A percentile compares a stretch with the other conserved stretches of the same genome.
Evolutionary conservation across 37 sponge, comb jelly and placozoan genomes (phyloP).

Genomic region (Geodia barretti): DNA sequence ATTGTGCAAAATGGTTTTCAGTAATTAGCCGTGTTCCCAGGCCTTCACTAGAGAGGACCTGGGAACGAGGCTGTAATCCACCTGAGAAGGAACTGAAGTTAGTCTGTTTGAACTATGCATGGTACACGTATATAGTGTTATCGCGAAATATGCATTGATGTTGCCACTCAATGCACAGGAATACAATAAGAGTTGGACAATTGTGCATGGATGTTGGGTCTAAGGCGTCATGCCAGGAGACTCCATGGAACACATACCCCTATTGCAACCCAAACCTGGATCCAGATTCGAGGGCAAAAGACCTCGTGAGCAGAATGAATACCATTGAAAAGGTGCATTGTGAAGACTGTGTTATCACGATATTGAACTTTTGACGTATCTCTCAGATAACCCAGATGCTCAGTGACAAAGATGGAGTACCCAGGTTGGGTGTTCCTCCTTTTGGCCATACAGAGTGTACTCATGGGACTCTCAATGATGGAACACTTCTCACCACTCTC

Average conservation of each 20-base stretch:
- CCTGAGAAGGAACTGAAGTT: too few species aligned
- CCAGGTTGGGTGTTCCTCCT: conserved; percentile 8
- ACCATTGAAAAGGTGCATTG: background rate
- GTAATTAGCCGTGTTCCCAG: too few species aligned
- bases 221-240: background rate
- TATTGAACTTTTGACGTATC: too few species aligned
- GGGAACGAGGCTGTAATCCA: too few species aligned
- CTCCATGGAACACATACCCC: conserved; percentile 10
- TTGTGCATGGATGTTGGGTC: conserved; percentile 17
- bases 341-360: too few species aligned
- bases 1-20: too few species aligned
- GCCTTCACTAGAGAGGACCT: too few species aligned
- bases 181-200: too few species aligned
- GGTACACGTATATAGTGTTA: too few species aligned
- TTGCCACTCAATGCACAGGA: too few species aligned
- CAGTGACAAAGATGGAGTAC: background rate
- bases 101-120: too few species aligned
- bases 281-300: background rate
- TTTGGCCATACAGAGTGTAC: conserved; percentile 29
- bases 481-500: conserved; percentile 16
- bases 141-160: too few species aligned
- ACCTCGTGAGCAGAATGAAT: background rate
- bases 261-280: conserved; percentile 1
- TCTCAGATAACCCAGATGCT: background rate
- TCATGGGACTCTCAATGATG: conserved; percentile 29